Base-by-base conservation (phyloP, 2,113 vertebrate species). In the Grantiella picta region DNA sequence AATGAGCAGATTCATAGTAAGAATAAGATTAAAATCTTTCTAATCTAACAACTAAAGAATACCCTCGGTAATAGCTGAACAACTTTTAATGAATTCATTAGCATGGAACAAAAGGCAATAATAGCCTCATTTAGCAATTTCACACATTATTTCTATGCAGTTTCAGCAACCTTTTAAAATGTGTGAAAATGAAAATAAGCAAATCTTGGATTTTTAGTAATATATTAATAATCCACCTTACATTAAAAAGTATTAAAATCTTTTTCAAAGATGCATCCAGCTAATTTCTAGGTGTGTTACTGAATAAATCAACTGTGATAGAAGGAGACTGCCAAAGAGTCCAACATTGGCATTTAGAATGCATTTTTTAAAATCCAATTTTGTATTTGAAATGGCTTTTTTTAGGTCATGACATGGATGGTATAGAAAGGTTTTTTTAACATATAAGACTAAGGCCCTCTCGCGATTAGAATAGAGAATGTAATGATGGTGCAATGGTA, bases 51-150 rank as follows among this genome's bases (percentile, higher is more conserved):
- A 56, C 64, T 68, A 56, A 94, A 95, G 77, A 36, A 84, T 84
- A 81, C 83, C 40, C 89, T 81, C 81, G 81, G 80, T 83, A 95
- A 72, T 79, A 81, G 81, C 61, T 44, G 71, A 95, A 93, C 82
- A 89, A 90, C 65, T 64, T 27, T 63, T 95, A 95, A 95, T 89
- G 42, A 96, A 84, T 94, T 86, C 69, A 96, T 96, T 94, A 95
- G 28, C 83, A 82, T 25, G 78, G 53, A 94, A 92, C 69, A 93
- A 95, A 91, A 36, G 60, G 80, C 92, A 92, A 91, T 90, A 93
- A 93, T 86, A 90, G 44, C 36, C 49, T 93, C 36, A 49, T 95
- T 96, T 92, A 90, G 25, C 50, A 82, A 88, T 93, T 96, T 94
- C 79, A 61, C 71, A 65, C 65, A 47, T 88, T 81, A 89, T 75